Base-by-base conservation (phyloP, 2,797 vertebrate genomes). In the Setipinna tenuifilis region DNA sequence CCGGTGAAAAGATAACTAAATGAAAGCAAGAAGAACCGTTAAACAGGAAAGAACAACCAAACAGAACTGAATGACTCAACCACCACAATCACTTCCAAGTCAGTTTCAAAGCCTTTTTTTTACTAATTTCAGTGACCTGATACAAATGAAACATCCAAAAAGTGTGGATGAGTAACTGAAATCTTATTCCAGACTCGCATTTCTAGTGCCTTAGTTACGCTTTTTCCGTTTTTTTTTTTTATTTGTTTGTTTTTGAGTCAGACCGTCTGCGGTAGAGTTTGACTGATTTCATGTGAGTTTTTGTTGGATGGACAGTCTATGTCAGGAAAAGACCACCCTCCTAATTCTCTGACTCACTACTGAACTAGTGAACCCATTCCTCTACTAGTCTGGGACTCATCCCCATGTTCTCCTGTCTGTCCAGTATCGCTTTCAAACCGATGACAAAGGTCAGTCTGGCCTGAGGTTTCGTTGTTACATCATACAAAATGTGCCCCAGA, bases 1-100 rank as follows among this genome's bases (percentile, higher is more conserved):
- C 44, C 16, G 31, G 65, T 84, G 86, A 83, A 83, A 31, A n/a
- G 41, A 80, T 84, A 68, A 84, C 59, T 25, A 46, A 81, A 54
- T 16, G 28, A 85, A 61, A 83, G 35, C 46, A 46, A 17, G 16
- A 28, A 5, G 58, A 41, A 68, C 23, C 25, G 62, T 25, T 68
- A 25, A 11, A 68, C 23, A 68, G 62, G 62, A 68, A 68, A 28
- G 11, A 68, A 68, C 2, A 68, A 59, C 58, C 58, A 59, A 6
- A 19, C 17, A 25, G 61, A 6, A 31, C 65, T 2, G 14, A 16
- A 71, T 71, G 65, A 71, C 65, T 71, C 65, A 31, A 68, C 25
- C 11, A 68, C 25, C 25, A 16, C 50, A 68, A 2, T 28, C 1
- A 21, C 1, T 10, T 65, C 61, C 61, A 71, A 31, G 25, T 5